Conservation (phyloP, 2,113 vertebrate species). For the Amphiprion ocellaris region DNA sequence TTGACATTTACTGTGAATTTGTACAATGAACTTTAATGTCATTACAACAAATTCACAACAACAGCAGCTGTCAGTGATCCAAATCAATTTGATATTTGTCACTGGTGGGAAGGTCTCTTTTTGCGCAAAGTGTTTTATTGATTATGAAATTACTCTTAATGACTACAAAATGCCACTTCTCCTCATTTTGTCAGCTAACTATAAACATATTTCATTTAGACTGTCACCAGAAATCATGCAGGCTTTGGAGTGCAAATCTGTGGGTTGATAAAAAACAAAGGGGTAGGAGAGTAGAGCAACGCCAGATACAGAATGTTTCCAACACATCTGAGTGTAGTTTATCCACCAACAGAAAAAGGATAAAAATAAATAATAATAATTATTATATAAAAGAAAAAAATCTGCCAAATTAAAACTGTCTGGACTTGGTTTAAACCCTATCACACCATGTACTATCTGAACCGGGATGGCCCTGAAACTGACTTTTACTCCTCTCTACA, state of each 20-base stretch:
- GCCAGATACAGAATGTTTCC: too few relatives aligned
- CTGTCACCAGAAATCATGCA: not conserved
- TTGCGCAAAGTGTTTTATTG: slow-evolving; percentile 25
- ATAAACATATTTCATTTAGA: not conserved
- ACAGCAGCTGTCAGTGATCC: slow-evolving; percentile 17
- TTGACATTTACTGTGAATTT: slow-evolving; percentile 49
- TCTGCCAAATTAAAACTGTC: too few relatives aligned
- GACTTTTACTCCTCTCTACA: too few relatives aligned
- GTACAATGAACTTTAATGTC: slow-evolving; percentile 9
- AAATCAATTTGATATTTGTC: slow-evolving; percentile 23
- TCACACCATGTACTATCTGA: too few relatives aligned
- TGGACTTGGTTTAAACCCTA: too few relatives aligned
- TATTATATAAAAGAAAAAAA: too few relatives aligned
- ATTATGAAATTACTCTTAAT: slow-evolving; percentile 37
- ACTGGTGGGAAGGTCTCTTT: slow-evolving; percentile 6
- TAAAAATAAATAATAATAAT: too few relatives aligned
- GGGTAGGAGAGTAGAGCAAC: too few relatives aligned
- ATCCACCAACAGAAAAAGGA: not conserved
- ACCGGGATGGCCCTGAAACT: too few relatives aligned
- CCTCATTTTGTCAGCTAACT: slow-evolving; percentile 7
- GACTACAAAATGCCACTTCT: slow-evolving; percentile 23
- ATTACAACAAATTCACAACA: slow-evolving; percentile 4
- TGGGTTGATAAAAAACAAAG: not conserved
- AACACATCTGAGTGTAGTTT: too few relatives aligned
- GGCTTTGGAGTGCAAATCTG: not conserved